Percentiles rank a stretch among this genome's conserved stretches.
Evolutionary conservation across 2,888 invertebrate genomes (phyloP).

Genomic region (Philopedon plagiatum): DNA sequence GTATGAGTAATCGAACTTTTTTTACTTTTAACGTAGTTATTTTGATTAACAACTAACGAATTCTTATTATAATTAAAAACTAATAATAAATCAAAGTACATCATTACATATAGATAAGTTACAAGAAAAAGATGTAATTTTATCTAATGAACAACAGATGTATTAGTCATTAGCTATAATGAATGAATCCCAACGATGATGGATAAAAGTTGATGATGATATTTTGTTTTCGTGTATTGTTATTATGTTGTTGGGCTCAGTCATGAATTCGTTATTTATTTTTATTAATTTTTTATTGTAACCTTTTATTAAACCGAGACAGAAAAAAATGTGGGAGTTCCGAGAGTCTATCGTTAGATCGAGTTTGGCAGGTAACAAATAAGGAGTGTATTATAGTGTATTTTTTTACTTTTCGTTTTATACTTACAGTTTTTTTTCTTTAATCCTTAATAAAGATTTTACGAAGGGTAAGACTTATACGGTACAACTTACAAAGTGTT

Average conservation of each 20-base stretch:
- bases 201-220: constrained; percentile 44
- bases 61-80: constrained; percentile 31
- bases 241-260: constrained; percentile 36
- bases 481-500: too few relatives aligned
- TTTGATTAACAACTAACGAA: too few relatives aligned
- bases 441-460: too few relatives aligned
- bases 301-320: constrained; percentile 8
- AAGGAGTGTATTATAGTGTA: neutral
- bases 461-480: too few relatives aligned
- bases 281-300: constrained; percentile 39
- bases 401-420: neutral
- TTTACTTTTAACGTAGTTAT: too few relatives aligned
- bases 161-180: constrained; percentile 45
- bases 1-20: too few relatives aligned
- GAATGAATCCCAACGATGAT: constrained; percentile 42
- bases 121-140: constrained; percentile 41
- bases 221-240: constrained; percentile 43
- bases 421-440: neutral
- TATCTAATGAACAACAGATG: constrained; percentile 46
- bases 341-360: neutral
- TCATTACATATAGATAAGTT: constrained; percentile 24
- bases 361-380: neutral
- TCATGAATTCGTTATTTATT: constrained; percentile 41
- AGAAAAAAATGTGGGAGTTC: constrained; percentile 5
- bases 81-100: constrained; percentile 34